Base-by-base conservation (phyloP, 2,888 invertebrate species). In the Eupithecia tripunctaria region DNA sequence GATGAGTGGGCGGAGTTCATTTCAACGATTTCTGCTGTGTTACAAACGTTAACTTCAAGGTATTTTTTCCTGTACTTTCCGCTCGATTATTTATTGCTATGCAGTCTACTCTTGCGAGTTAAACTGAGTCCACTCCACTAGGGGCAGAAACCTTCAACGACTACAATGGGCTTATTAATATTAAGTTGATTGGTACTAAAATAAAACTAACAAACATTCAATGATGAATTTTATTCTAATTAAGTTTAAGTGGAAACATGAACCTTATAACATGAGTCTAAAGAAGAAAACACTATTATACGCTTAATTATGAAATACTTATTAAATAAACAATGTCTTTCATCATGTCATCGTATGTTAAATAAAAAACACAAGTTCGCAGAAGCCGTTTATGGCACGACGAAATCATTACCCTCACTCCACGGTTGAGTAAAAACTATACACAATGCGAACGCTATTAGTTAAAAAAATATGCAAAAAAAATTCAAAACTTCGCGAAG, bases 221-320 rank as follows among this genome's bases (percentile, higher is more conserved):
- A 93, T 93, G 91, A 94, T 93, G 92, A 93, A 89, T 90, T 93
- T 88, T 91, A 94, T 91, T 94, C 94, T 94, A 94, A 91, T 94
- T 93, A 93, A 89, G 88, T 92, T 89, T 93, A 93, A 90, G 92
- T 94, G 94, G 94, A 94, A 94, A 94, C 93, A 94, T 94, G 93
- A 93, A 93, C 91, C 91, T 93, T 92, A 93, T 92, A 93, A 93
- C 94, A 94, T 92, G 94, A 91, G 91, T 93, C 94, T 94, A 94
- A 91, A 93, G 94, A 94, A 94, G 94, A 89, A 92, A 94, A 94
- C 92, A 84, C 93, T 94, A 94, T 89, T 88, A 91, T 93, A 93
- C 86, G 89, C 93, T 93, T 94, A 94, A 89, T 90, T 92, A 94
- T 86, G 91, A 91, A 91, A 92, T 93, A 92, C 91, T 92, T 93